A percentile compares a stretch with the other conserved stretches of the same genome.
Evolutionary conservation across 2,113 vertebrate genomes (phyloP).

Genomic region (Hystrix brachyura): DNA sequence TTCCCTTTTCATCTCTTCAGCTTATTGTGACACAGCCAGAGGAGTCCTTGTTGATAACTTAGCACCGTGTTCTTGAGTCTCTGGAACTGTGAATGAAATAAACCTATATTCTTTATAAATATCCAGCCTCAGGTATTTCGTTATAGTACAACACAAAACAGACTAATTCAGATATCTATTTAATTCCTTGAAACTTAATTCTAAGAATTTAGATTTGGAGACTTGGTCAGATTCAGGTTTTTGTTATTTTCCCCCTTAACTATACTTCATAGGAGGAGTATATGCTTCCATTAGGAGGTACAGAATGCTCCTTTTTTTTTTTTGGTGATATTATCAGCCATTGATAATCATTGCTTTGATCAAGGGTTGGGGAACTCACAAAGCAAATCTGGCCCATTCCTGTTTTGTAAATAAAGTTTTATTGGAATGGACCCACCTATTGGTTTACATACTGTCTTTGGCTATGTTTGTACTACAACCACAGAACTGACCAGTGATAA

Average conservation of each 20-base stretch:
- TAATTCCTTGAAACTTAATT: background rate
- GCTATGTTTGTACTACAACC: background rate
- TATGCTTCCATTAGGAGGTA: background rate
- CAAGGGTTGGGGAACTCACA: background rate
- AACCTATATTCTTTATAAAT: background rate
- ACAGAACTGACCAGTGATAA: background rate
- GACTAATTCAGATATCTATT: background rate
- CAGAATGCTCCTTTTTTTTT: background rate
- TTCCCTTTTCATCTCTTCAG: background rate
- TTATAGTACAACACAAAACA: background rate
- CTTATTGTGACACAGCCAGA: background rate
- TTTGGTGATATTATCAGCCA: background rate
- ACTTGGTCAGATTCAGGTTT: background rate
- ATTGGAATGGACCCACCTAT: background rate
- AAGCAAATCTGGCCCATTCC: background rate
- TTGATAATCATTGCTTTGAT: background rate
- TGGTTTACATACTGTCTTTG: background rate
- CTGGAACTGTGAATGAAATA: background rate
- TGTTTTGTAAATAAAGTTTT: slow-evolving; percentile 4
- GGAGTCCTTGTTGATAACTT: background rate
- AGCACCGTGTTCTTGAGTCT: background rate
- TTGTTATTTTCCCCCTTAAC: background rate
- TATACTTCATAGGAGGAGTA: background rate
- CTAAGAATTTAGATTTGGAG: background rate
- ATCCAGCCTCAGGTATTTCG: background rate